Percentiles rank a stretch among this genome's conserved stretches.
Conservation (phyloP, 2,888 invertebrate genomes). For the Lycophotia porphyrea region DNA sequence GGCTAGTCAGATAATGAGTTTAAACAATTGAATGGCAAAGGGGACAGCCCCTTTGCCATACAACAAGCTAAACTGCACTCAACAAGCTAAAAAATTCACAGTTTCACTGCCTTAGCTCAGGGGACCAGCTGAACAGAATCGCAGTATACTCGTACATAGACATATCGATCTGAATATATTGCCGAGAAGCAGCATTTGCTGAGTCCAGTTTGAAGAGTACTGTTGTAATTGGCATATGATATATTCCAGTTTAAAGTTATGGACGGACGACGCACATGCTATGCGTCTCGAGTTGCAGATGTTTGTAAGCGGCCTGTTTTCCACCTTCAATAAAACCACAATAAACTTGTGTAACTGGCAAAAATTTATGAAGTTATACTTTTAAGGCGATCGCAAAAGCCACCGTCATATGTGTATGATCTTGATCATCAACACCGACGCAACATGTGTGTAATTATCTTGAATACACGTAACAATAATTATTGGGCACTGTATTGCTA, state of each 20-base stretch:
- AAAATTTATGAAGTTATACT: background rate
- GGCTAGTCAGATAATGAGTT: background rate
- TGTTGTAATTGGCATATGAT: background rate
- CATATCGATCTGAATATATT: too few relatives aligned
- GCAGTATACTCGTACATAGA: background rate
- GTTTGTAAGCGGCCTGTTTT: background rate
- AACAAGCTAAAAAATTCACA: background rate
- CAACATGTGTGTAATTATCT: background rate
- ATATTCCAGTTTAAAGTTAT: too few relatives aligned
- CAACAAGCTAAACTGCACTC: too few relatives aligned
- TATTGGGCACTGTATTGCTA: background rate
- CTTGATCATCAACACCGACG: background rate
- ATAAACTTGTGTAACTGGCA: background rate
- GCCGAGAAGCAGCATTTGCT: too few relatives aligned
- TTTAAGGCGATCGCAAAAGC: background rate
- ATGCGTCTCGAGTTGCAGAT: too few relatives aligned
- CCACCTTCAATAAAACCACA: background rate
- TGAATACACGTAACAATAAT: background rate
- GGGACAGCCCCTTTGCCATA: too few relatives aligned
- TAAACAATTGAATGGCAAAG: background rate
- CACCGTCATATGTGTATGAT: background rate
- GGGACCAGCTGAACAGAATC: background rate
- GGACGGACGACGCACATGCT: too few relatives aligned
- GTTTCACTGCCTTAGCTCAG: background rate
- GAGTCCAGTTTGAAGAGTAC: too few relatives aligned